Evolutionary conservation across 2,888 invertebrate species (phyloP).

Genomic region (Plebejus anna): DNA sequence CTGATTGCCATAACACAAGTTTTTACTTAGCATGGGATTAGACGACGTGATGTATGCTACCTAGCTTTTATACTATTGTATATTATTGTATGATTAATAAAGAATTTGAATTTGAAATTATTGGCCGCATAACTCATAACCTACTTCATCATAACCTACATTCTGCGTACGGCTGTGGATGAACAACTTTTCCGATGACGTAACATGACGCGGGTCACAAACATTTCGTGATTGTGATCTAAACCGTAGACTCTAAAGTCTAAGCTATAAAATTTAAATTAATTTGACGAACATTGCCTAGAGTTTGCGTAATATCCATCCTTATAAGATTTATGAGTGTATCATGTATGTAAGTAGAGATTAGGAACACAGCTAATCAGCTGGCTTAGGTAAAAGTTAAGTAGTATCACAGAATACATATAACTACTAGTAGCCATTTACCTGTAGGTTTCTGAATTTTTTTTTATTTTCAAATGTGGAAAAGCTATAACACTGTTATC

Average conservation of each 20-base stretch:
- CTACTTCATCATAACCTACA: slow-evolving; percentile 6
- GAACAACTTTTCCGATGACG: slow-evolving; percentile 12
- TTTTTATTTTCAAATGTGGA: too few relatives aligned
- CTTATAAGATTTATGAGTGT: background rate
- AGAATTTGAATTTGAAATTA: too few relatives aligned
- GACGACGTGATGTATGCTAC: too few relatives aligned
- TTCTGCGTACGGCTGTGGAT: background rate
- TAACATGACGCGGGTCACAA: background rate
- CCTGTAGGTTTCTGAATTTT: too few relatives aligned
- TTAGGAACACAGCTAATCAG: background rate
- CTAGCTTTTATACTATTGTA: too few relatives aligned
- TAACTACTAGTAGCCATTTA: too few relatives aligned
- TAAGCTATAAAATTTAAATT: background rate
- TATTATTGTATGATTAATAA: too few relatives aligned
- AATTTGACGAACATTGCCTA: background rate
- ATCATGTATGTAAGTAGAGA: background rate
- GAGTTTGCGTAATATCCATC: background rate
- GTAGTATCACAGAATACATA: too few relatives aligned
- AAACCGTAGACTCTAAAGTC: background rate
- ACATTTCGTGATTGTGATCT: background rate
- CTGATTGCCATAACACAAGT: too few relatives aligned
- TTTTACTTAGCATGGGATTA: too few relatives aligned
- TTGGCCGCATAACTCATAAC: background rate
- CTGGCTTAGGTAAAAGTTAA: background rate
- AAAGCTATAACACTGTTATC: too few relatives aligned